Evolutionary conservation across 35 echinoderm and acorn worm genomes (phyloP).

Genomic region (Lytechinus variegatus): DNA sequence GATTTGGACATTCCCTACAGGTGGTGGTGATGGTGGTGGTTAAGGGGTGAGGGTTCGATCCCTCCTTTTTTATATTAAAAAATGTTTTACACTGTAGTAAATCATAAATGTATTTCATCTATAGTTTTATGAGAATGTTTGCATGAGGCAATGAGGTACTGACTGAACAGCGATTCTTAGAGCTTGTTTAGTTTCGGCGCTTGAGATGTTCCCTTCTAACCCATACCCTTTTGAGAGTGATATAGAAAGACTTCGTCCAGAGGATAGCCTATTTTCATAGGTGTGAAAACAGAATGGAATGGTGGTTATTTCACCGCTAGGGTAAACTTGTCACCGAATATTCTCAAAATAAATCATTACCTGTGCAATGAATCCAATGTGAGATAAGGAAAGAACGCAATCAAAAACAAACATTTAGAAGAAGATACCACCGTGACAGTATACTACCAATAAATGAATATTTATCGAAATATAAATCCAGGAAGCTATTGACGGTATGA

Average conservation of each 20-base stretch:
- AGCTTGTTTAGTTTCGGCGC: background rate
- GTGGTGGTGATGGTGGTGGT: background rate
- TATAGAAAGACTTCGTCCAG: background rate
- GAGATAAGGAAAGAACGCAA: slow-evolving; percentile 23
- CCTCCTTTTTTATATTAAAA: background rate
- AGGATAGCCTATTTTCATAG: background rate
- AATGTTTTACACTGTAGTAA: background rate
- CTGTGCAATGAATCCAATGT: background rate
- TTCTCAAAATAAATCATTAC: slow-evolving; percentile 40
- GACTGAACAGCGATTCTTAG: background rate
- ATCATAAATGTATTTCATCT: background rate
- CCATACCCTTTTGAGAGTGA: background rate
- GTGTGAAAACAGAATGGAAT: background rate
- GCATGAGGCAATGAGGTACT: background rate
- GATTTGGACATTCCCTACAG: slow-evolving; percentile 10
- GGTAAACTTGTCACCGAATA: slow-evolving; percentile 11
- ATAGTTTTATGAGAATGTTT: background rate
- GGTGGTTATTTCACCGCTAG: background rate
- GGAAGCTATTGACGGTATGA: background rate
- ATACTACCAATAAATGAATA: no score
- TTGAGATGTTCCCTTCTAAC: background rate
- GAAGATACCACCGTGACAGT: background rate
- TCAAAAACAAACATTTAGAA: background rate
- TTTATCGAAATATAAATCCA: background rate
- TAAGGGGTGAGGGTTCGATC: background rate